These are phyloP conservation scores for Scaptomyza reducta DNA, from an alignment of 2,888 invertebrate species.

Conservation along the genomic window DNA sequence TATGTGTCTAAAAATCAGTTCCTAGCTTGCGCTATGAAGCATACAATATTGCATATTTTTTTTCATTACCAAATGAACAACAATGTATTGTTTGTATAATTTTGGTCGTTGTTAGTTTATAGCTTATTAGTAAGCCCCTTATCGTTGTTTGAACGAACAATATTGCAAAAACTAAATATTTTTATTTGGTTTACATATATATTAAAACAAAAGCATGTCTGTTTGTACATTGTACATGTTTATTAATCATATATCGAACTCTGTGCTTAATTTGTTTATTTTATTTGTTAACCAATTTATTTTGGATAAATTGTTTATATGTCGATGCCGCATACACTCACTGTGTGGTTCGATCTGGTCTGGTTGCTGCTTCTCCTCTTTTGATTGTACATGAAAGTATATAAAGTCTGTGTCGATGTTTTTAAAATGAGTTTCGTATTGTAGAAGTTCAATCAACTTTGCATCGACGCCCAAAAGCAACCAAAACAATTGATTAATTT, in stretches of 20 bases:
- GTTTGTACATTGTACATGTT: conserved; percentile 2
- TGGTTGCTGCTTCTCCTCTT: conserved; percentile 39
- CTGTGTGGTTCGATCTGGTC: conserved; percentile 57
- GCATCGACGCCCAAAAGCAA: conserved; percentile 50
- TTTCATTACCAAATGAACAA: no score
- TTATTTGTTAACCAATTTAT: conserved; percentile 76
- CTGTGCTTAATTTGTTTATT: conserved; percentile 72
- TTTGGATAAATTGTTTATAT: conserved; percentile 72
- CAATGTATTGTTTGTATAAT: no score
- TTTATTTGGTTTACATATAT: no score
- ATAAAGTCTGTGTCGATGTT: conserved; percentile 5
- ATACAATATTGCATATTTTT: neutral
- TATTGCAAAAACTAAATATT: no score
- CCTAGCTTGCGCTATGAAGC: neutral
- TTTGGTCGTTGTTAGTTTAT: no score
- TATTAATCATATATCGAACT: conserved; percentile 63
- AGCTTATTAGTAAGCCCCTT: no score
- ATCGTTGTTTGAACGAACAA: no score
- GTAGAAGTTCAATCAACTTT: conserved; percentile 73
- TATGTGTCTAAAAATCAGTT: no score
- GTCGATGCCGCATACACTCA: conserved; percentile 41
- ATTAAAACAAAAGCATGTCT: neutral
- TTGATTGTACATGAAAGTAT: conserved; percentile 8
- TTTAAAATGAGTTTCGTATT: conserved; percentile 64
- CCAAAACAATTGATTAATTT: conserved; percentile 67